Evolutionary conservation across 2,888 invertebrate genomes (phyloP), one percentile per base, ranked within the genome.

Genomic region (Spisula subtruncata): DNA sequence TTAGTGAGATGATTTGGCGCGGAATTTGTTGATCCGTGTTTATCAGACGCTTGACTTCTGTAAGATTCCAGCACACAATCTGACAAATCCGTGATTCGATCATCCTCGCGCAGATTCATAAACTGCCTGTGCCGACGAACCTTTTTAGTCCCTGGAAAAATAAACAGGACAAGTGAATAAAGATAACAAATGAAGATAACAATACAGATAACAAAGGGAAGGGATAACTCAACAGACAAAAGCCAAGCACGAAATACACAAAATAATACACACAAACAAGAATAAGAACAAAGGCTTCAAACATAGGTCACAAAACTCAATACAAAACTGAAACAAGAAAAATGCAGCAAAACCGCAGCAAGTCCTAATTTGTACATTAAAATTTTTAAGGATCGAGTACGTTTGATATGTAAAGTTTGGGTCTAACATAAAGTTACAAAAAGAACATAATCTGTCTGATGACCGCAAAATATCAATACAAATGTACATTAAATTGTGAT

Each of bases 81-180:
- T 12, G 18, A 10, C 41, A 48, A 32, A 41, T 83, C 83, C 0
- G 32, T 51, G 12, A 82, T 14, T 10, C 83, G 66, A 56, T 75
- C 83, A 16, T 87, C 87, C 14, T 75, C 20, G 32, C 87, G 29
- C 16, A 82, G 83, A 10, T 83, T 87, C 87, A 87, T 87, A 29
- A 87, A 66, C 71, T 87, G 87, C 25, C 82, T 87, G 1, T 87
- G 82, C 18, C 75, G 51, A 12, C 87, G 71, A n/a, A 87, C 35
- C 25, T 51, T 75, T 56, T 87, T 87, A 0, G 87, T n/a, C 32
- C 83, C 87, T 87, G 32, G n/a, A 35, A 80, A n/a, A 14, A 66
- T 32, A 84, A 10, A 56, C 12, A 56, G 1, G 12, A 2, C n/a
- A 56, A 41, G 41, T 56, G 56, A 56, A 56, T n/a, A 16, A 56